These are phyloP conservation scores for Mirza zaza DNA, from an alignment of 2,113 vertebrate genomes.

Conservation along the genomic window DNA sequence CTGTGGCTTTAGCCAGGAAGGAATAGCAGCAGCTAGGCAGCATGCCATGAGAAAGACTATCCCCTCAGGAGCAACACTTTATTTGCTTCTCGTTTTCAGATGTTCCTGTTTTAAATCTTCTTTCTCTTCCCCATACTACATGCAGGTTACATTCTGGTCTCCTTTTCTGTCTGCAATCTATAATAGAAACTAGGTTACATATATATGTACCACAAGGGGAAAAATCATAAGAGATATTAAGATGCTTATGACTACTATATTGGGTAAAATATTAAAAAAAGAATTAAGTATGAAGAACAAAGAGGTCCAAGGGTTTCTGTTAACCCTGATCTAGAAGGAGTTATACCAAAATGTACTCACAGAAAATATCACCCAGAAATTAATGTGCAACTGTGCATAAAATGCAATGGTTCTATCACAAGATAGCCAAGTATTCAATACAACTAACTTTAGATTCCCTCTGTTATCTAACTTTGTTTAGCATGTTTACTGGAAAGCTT, in stretches of 20 bases:
- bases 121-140: constrained; percentile 3
- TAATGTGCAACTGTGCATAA: not conserved
- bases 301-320: constrained; percentile 30
- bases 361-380: constrained; percentile 11
- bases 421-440: not conserved
- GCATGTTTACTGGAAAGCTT: constrained; percentile 9
- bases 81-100: constrained; percentile 64
- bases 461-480: not conserved
- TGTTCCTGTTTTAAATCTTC: constrained; percentile 58
- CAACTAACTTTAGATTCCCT: not conserved
- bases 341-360: not conserved
- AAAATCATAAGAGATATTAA: not conserved
- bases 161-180: not conserved
- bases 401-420: not conserved
- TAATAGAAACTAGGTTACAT: not conserved
- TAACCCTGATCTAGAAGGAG: not conserved
- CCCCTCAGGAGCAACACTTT: constrained; percentile 62
- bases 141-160: not conserved
- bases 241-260: not conserved
- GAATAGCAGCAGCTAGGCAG: constrained; percentile 65
- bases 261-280: constrained; percentile 28
- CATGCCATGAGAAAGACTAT: constrained; percentile 56
- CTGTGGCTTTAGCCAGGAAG: constrained; percentile 65
- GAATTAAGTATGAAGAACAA: not conserved
- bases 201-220: not conserved